phyloP scores from a whole-genome alignment of 2,797 vertebrate species.

The Cynopterus sphinx region DNA sequence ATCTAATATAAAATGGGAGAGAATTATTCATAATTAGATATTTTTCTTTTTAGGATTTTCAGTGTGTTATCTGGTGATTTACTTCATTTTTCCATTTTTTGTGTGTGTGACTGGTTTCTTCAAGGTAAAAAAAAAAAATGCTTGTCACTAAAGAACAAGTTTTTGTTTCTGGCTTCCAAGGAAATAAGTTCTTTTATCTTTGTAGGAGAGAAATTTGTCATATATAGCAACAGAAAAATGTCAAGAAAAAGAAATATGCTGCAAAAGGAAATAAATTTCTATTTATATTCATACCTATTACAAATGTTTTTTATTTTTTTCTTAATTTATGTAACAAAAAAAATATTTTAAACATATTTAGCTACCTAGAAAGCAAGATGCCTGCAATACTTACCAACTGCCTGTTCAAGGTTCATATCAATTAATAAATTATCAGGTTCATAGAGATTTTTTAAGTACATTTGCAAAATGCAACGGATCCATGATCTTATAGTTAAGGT shows the following conservation, averaged over 20 bases:
- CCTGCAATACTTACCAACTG: conserved; percentile 81
- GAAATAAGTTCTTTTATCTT: conserved; percentile 83
- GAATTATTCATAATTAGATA: conserved; percentile 64
- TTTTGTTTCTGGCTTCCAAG: conserved; percentile 81
- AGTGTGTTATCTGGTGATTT: conserved; percentile 78
- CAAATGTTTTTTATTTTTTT: conserved; percentile 35
- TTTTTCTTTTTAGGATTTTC: conserved; percentile 63
- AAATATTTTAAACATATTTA: conserved; percentile 72
- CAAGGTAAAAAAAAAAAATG: conserved; percentile 74
- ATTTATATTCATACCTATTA: conserved; percentile 53
- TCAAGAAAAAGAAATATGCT: conserved; percentile 75
- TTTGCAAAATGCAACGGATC: conserved; percentile 96
- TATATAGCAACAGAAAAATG: conserved; percentile 74
- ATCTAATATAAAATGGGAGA: conserved; percentile 39
- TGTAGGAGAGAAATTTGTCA: conserved; percentile 78
- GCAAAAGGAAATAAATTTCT: conserved; percentile 70
- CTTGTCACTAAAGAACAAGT: conserved; percentile 78
- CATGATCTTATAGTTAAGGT: conserved; percentile 92
- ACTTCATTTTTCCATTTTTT: conserved; percentile 76
- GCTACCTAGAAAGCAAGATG: conserved; percentile 59
- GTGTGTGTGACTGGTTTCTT: conserved; percentile 69
- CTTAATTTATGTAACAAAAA: conserved; percentile 69
- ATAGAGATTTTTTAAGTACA: conserved; percentile 87
- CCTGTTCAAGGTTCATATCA: conserved; percentile 81
- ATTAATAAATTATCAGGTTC: conserved; percentile 86